Evolutionary conservation across 2,113 vertebrate genomes (phyloP).

Genomic region (Myotis lucifugus): DNA sequence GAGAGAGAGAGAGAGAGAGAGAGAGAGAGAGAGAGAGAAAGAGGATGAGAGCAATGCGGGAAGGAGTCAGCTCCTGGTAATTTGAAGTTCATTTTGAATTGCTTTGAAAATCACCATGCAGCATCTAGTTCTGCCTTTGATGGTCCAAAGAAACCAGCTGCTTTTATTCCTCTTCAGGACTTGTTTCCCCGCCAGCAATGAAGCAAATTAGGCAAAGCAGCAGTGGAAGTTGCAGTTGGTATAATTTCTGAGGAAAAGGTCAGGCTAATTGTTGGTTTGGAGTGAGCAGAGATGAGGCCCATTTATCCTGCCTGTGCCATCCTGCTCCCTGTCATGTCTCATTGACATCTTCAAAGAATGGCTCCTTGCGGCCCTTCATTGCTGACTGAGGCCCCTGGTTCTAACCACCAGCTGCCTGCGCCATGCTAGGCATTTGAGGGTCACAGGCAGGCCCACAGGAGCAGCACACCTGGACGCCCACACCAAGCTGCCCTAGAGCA

Average conservation of each 20-base stretch:
- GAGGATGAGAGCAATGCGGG: not conserved
- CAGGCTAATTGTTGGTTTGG: constrained; percentile 56
- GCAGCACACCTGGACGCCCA: rapidly evolving
- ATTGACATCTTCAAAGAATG: constrained; percentile 34
- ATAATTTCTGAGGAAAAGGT: constrained; percentile 59
- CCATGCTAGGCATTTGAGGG: too few relatives aligned
- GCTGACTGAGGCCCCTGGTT: not conserved
- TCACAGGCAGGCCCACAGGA: not conserved
- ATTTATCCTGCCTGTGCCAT: not conserved
- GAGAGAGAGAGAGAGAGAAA: not conserved
- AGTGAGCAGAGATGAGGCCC: not conserved
- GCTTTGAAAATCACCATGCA: constrained; percentile 64
- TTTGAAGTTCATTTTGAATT: constrained; percentile 67
- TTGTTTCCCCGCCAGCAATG: constrained; percentile 13
- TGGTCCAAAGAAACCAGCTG: constrained; percentile 55
- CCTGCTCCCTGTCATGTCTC: not conserved
- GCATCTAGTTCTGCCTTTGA: constrained; percentile 67
- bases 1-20: not conserved
- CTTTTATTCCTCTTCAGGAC: constrained; percentile 61
- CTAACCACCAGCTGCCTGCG: not conserved
- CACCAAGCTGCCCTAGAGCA: not conserved
- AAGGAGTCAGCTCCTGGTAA: constrained; percentile 49
- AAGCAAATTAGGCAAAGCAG: constrained; percentile 65
- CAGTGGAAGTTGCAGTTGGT: constrained; percentile 50
- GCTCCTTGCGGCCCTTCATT: not conserved